A percentile compares a stretch with the other conserved stretches of the same genome.
phyloP scores from a whole-genome alignment of 2,113 vertebrate genomes.

The Halichoerus grypus region DNA sequence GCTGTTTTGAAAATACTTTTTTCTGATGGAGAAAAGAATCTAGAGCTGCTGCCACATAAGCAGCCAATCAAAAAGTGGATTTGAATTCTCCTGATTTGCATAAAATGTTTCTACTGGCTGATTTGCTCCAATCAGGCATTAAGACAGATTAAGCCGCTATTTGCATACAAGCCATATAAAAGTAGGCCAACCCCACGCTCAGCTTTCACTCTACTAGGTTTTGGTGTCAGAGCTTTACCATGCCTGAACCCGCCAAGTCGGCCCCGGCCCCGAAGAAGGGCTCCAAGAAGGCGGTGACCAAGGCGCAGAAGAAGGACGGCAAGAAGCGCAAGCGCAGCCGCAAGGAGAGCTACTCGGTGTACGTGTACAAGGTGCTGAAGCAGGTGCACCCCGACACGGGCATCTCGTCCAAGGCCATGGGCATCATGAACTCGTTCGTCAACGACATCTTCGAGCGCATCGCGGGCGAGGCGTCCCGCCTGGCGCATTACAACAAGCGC shows the following conservation, averaged over 20 bases:
- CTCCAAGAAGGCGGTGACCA: constrained; percentile 50
- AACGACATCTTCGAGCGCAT: constrained; percentile 73
- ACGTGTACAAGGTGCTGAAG: not conserved
- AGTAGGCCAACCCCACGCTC: fast-evolving
- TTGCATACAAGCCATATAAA: constrained; percentile 63
- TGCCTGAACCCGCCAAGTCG: not conserved
- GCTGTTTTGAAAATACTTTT: not conserved
- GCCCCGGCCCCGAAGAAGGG: not conserved
- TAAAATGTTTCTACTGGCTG: not conserved
- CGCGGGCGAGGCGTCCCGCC: constrained; percentile 21
- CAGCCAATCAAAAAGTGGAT: not conserved
- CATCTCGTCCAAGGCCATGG: constrained; percentile 68
- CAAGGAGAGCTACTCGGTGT: too few relatives aligned
- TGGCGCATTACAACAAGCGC: not conserved
- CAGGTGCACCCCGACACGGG: constrained; percentile 48
- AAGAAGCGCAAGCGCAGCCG: too few relatives aligned
- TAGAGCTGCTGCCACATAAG: not conserved
- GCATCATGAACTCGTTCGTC: constrained; percentile 67
- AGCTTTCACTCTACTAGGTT: fast-evolving
- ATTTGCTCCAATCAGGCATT: constrained; percentile 4
- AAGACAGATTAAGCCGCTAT: not conserved
- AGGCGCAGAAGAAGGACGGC: too few relatives aligned
- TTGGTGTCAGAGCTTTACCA: fast-evolving
- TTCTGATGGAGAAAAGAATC: fast-evolving
- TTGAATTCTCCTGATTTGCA: not conserved